Conservation (phyloP, 2,113 vertebrate species). For the Pseudonaja textilis region DNA sequence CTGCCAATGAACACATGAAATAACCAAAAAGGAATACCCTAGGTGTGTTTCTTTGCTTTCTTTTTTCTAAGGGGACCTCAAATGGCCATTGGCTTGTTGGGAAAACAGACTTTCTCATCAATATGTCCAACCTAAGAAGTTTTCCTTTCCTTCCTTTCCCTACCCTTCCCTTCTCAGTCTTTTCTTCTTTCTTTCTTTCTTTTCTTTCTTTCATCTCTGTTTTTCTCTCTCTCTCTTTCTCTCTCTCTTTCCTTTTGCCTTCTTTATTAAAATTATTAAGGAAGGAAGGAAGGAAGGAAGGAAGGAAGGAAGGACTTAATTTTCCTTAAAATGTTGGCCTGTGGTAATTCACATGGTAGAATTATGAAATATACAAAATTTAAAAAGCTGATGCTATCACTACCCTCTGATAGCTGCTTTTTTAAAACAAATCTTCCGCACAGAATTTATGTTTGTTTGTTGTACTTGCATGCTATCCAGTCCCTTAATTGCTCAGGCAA, state of each 20-base stretch:
- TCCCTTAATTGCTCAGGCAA: neutral
- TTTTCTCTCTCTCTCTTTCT: too few species aligned
- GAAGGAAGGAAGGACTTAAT: neutral
- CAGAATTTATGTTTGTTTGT: neutral
- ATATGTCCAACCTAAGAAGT: constrained; percentile 80
- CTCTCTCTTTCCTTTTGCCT: too few species aligned
- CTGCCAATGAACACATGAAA: constrained; percentile 87
- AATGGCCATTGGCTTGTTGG: constrained; percentile 69
- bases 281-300: accelerated
- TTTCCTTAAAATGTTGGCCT: neutral
- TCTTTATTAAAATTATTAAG: too few species aligned
- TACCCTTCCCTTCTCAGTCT: constrained; percentile 36
- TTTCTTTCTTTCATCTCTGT: too few species aligned
- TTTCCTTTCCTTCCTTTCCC: constrained; percentile 74
- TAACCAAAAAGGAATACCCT: constrained; percentile 66
- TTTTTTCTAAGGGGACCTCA: constrained; percentile 73
- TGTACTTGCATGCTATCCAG: neutral
- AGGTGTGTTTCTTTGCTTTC: constrained; percentile 34
- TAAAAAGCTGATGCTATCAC: neutral
- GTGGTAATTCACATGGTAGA: constrained; percentile 10
- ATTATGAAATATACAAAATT: neutral
- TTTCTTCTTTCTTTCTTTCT: too few species aligned
- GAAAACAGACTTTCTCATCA: constrained; percentile 57
- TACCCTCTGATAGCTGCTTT: neutral
- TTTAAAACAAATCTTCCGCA: neutral